Evolutionary conservation across 2,797 vertebrate genomes (phyloP).

Genomic region (Novumbra hubbsi): DNA sequence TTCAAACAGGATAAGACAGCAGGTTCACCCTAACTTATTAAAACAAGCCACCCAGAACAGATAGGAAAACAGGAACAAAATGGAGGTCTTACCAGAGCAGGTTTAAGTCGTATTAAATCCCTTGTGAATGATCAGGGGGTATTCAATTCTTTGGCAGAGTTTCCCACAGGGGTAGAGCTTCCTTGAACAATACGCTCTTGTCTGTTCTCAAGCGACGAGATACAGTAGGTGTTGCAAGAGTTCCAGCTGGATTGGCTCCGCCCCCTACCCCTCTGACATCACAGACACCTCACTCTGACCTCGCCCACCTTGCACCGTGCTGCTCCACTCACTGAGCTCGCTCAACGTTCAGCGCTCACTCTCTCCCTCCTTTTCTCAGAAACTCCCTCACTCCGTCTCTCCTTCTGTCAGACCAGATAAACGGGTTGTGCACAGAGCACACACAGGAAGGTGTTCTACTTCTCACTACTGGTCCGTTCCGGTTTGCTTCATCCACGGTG

Average conservation of each 20-base stretch:
- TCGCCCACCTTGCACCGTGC: constrained; percentile 36
- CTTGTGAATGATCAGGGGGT: constrained; percentile 43
- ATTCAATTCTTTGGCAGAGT: constrained; percentile 60
- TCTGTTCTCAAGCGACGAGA: constrained; percentile 67
- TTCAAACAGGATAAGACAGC: neutral
- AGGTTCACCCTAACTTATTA: neutral
- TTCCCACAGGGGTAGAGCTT: constrained; percentile 75
- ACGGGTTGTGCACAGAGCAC: constrained; percentile 44
- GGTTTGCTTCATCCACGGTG: constrained; percentile 14
- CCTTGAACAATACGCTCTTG: constrained; percentile 77
- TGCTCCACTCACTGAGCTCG: neutral
- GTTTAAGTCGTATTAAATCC: constrained; percentile 45
- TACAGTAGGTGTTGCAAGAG: constrained; percentile 79
- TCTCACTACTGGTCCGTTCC: constrained; percentile 10
- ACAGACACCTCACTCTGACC: constrained; percentile 59
- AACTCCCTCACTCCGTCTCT: neutral
- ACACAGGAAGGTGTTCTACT: constrained; percentile 15
- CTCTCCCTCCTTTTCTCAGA: neutral
- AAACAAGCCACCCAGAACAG: neutral
- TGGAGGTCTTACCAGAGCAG: constrained; percentile 56
- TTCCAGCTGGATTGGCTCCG: constrained; percentile 68
- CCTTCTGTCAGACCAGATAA: constrained; percentile 58
- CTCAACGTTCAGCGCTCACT: neutral
- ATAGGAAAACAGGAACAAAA: constrained; percentile 9
- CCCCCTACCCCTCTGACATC: constrained; percentile 78